A percentile compares a stretch with the other conserved stretches of the same genome.
phyloP scores from a whole-genome alignment of 2,888 invertebrate species.

The Morpho helenor region DNA sequence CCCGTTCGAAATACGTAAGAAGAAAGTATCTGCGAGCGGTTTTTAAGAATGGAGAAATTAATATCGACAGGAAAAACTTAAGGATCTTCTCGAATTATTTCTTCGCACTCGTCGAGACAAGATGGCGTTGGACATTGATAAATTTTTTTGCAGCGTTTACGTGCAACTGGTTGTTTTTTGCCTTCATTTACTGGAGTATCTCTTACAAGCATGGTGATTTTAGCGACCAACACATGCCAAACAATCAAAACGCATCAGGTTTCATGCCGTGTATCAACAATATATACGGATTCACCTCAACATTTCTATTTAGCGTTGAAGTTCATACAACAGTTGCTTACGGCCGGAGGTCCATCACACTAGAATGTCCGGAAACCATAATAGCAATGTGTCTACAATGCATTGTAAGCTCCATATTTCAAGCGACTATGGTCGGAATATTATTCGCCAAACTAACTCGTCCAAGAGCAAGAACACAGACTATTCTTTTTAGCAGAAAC shows the following conservation, averaged over 20 bases:
- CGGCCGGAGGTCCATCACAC: conserved; percentile 90
- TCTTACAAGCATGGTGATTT: conserved; percentile 94
- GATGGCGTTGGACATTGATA: conserved; percentile 95
- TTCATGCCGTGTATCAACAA: conserved; percentile 94
- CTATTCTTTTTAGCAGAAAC: conserved; percentile 93
- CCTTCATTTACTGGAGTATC: conserved; percentile 94
- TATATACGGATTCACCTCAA: conserved; percentile 93
- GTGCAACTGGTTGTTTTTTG: conserved; percentile 93
- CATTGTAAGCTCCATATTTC: conserved; percentile 93
- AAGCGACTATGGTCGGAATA: conserved; percentile 90
- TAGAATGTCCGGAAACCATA: conserved; percentile 96
- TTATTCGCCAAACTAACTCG: conserved; percentile 97
- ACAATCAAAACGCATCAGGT: conserved; percentile 69
- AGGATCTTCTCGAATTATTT: conserved; percentile 87
- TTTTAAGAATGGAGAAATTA: conserved; percentile 93
- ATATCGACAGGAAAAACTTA: conserved; percentile 84
- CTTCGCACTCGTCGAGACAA: conserved; percentile 89
- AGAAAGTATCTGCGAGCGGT: conserved; percentile 79
- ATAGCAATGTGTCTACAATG: conserved; percentile 97
- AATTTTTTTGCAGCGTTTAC: conserved; percentile 92
- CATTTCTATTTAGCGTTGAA: conserved; percentile 96
- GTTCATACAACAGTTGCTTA: conserved; percentile 97
- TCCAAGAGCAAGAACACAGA: conserved; percentile 96
- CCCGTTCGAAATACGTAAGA: conserved; percentile 18
- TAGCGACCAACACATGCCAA: conserved; percentile 80